phyloP scores from a whole-genome alignment of 2,113 vertebrate species.

The Nothoprocta perdicaria region DNA sequence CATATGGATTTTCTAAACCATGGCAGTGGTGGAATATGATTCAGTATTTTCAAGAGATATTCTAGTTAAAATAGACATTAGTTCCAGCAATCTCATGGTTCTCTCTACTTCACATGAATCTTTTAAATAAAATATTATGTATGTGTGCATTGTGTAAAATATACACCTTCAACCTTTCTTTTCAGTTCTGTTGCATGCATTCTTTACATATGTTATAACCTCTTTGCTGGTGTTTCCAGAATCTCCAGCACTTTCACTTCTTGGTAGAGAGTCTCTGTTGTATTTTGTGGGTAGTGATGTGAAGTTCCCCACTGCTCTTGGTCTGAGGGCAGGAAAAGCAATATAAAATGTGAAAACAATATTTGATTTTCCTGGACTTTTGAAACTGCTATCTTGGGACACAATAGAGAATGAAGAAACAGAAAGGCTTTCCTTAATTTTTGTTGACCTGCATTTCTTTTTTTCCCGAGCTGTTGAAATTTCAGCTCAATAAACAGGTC shows the following conservation, averaged over 20 bases:
- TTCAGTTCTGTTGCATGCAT: fast-evolving
- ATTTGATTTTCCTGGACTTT: neutral
- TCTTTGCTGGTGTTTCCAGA: neutral
- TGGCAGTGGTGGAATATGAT: neutral
- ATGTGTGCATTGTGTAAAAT: neutral
- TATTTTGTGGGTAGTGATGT: neutral
- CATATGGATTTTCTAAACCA: neutral
- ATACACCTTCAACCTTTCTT: neutral
- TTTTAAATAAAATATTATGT: neutral
- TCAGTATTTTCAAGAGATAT: neutral
- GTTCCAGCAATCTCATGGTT: neutral
- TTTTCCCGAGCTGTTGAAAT: neutral
- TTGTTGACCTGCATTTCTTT: neutral
- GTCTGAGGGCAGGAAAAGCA: neutral
- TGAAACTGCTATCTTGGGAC: neutral
- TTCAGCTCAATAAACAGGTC: neutral
- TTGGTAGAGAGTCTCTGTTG: neutral
- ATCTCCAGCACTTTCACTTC: neutral
- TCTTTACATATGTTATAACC: neutral
- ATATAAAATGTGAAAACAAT: neutral
- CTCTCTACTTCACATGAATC: neutral
- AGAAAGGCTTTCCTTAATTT: neutral
- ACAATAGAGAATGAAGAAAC: neutral
- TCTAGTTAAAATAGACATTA: neutral
- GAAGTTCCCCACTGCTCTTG: neutral